phyloP scores from a whole-genome alignment of 2,113 vertebrate genomes.

The Gila orcuttii region DNA sequence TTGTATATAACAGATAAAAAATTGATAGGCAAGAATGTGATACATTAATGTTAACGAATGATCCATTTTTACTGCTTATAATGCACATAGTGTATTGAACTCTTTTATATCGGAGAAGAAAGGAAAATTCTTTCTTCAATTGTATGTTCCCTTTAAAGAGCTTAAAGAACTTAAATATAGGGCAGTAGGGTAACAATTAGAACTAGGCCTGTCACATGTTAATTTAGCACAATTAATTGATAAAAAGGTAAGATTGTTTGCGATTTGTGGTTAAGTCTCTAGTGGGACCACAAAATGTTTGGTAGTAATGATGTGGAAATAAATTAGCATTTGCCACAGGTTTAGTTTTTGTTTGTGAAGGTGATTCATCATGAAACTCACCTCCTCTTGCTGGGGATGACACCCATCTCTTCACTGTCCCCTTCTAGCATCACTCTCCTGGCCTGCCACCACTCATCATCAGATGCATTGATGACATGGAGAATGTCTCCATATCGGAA shows the following conservation, averaged over 20 bases:
- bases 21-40: neutral
- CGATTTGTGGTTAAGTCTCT: neutral
- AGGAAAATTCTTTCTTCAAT: neutral
- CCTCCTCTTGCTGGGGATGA: constrained; percentile 96
- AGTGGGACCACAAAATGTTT: neutral
- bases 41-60: neutral
- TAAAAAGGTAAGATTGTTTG: neutral
- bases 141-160: neutral
- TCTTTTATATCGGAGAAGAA: neutral
- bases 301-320: neutral
- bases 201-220: neutral
- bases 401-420: constrained; percentile 97
- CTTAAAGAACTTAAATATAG: neutral
- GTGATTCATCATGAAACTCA: constrained; percentile 61
- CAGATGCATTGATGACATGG: constrained; percentile 94
- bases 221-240: neutral
- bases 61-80: neutral
- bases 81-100: neutral
- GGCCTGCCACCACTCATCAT: constrained; percentile 98
- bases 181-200: constrained; percentile 3
- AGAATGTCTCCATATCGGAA: constrained; percentile 96
- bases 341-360: neutral
- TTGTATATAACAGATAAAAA: neutral
- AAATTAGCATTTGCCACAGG: neutral
- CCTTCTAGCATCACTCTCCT: constrained; percentile 87